Base-by-base conservation (phyloP, 2,797 vertebrate species). In the Xiphophorus birchmanni region DNA sequence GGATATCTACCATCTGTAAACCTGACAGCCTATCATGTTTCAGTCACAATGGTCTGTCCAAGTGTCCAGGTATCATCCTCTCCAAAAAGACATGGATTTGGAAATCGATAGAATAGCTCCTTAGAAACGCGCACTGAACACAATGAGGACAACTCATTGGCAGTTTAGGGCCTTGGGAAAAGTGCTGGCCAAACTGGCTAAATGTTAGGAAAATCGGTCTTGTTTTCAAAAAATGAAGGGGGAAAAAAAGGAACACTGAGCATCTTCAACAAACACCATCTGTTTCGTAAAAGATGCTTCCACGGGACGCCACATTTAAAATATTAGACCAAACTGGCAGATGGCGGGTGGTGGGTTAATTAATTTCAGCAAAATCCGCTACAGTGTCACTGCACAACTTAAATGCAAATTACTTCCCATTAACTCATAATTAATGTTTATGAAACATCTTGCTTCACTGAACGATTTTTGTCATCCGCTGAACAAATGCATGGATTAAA, bases 81-180 rank as follows among this genome's bases (percentile, higher is more conserved):
- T 79, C 60, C 2, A 32, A 73, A 78, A 85, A 74, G 71, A 75
- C 44, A 86, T 63, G 76, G 73, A 86, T 89, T 82, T 87, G 26
- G 82, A 90, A 91, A 89, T n/a, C 76, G 78, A 83, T 65, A n/a
- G 67, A 83, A 78, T 67, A 78, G 75, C 73, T 56, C 72, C 88
- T 83, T 56, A 32, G 77, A 80, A 78, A 83, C 87, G 88, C 78
- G 82, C 89, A 82, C 82, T 72, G 76, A 85, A 84, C 77, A 52
- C 86, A 88, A 89, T 74, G 73, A 80, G 80, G 80, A 90, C 90
- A 82, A 93, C 91, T 92, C 89, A 88, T 78, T 37, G 42, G 54
- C 74, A 69, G 80, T 42, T 71, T 44, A 37, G 47, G 77, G 79
- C 75, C 83, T 73, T n/a, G 18, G 83, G 74, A 72, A 65, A n/a